These are phyloP conservation scores for Prosopocoilus inquinatus DNA, from an alignment of 2,888 invertebrate genomes.

Conservation along the genomic window DNA sequence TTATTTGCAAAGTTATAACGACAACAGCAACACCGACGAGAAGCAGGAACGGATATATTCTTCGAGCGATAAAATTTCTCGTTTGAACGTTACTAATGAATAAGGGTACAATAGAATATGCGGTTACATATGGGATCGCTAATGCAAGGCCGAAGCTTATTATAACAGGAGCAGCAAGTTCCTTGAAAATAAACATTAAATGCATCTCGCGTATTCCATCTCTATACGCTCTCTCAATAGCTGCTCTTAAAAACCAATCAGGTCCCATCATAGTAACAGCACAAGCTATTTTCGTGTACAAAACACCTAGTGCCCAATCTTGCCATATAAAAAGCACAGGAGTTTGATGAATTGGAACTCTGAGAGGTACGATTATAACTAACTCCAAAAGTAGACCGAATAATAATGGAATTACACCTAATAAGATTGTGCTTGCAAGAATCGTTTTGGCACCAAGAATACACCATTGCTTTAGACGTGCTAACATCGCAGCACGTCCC, in stretches of 20 bases:
- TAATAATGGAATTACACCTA: constrained; percentile 88
- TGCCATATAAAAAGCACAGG: constrained; percentile 88
- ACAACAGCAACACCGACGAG: constrained; percentile 66
- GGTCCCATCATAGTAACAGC: constrained; percentile 98
- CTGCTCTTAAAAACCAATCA: constrained; percentile 89
- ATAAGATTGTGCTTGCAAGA: constrained; percentile 72
- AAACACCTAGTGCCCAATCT: constrained; percentile 96
- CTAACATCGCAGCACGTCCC: constrained; percentile 75
- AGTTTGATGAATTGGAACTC: constrained; percentile 89
- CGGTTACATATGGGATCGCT: constrained; percentile 89
- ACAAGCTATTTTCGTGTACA: constrained; percentile 96
- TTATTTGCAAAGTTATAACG: constrained; percentile 80
- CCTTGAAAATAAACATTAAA: constrained; percentile 78
- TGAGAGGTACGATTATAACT: constrained; percentile 86
- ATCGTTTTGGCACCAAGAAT: constrained; percentile 73
- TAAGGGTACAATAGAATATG: constrained; percentile 73
- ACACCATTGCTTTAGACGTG: constrained; percentile 71
- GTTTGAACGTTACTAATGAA: constrained; percentile 62
- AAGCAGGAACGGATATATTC: constrained; percentile 88
- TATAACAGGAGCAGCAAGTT: constrained; percentile 87
- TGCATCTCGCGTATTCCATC: constrained; percentile 93
- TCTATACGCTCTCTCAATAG: constrained; percentile 90
- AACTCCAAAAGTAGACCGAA: constrained; percentile 91
- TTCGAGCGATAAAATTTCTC: constrained; percentile 75
- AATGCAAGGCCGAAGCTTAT: constrained; percentile 85